A percentile compares a stretch with the other conserved stretches of the same genome.
Conservation (phyloP, 2,888 invertebrate genomes). For the Carabus problematicus region DNA sequence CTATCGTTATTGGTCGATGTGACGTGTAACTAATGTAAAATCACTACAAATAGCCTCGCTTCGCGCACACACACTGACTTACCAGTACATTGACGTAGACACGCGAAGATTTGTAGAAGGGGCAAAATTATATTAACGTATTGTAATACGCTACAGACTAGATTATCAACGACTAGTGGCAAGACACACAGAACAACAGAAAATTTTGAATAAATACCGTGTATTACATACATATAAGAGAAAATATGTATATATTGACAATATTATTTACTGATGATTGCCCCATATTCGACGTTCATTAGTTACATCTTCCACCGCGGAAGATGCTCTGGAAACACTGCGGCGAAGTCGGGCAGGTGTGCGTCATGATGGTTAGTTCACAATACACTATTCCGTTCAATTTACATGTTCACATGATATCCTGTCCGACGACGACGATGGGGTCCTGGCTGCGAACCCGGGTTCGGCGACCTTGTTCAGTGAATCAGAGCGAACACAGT, state of each 20-base stretch:
- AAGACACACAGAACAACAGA: no score
- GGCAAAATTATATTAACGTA: background rate
- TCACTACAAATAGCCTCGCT: slow-evolving; percentile 48
- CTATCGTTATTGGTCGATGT: slow-evolving; percentile 31
- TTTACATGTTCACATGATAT: slow-evolving; percentile 17
- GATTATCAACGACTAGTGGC: no score
- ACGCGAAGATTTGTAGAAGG: background rate
- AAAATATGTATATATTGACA: no score
- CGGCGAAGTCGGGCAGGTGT: background rate
- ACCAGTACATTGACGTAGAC: slow-evolving; percentile 4
- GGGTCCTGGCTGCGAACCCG: background rate
- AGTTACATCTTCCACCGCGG: background rate
- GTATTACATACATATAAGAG: no score
- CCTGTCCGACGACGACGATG: background rate
- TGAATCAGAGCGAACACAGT: slow-evolving; percentile 25
- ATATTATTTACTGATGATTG: background rate
- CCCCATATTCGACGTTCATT: background rate
- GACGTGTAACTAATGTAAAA: slow-evolving; percentile 52
- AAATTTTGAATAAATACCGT: no score
- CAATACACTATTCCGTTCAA: background rate
- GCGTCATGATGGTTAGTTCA: background rate
- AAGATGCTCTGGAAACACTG: background rate
- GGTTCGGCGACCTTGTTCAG: slow-evolving; percentile 20
- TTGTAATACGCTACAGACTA: background rate
- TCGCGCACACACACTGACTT: no score